Conservation (phyloP, 1,140 invertebrate species). For the Drosophila ficusphila region DNA sequence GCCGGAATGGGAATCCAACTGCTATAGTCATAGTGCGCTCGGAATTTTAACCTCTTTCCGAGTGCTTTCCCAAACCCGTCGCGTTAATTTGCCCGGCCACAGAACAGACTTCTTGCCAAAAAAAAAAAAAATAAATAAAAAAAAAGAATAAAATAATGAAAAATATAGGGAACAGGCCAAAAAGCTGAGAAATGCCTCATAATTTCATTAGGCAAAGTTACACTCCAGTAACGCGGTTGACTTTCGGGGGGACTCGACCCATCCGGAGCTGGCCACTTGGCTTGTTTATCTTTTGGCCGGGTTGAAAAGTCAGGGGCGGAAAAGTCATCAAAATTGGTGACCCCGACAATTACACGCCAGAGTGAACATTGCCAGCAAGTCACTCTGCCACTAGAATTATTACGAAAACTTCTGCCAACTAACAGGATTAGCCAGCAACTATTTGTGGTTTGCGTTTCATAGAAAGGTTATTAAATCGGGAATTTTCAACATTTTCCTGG, state of each 20-base stretch:
- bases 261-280: slow-evolving; percentile 31
- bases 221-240: slow-evolving; percentile 50
- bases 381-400: slow-evolving; percentile 38
- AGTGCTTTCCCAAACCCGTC: slow-evolving; percentile 56
- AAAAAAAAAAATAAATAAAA: slow-evolving; percentile 9
- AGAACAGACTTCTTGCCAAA: slow-evolving; percentile 51
- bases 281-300: slow-evolving; percentile 34
- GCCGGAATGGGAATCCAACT: slow-evolving; percentile 36
- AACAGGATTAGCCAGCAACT: slow-evolving; percentile 44
- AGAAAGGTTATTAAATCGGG: not conserved
- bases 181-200: slow-evolving; percentile 44
- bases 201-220: slow-evolving; percentile 61
- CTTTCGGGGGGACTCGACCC: slow-evolving; percentile 12
- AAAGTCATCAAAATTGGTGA: slow-evolving; percentile 44
- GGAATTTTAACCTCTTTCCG: slow-evolving; percentile 45
- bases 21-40: slow-evolving; percentile 26
- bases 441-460: slow-evolving; percentile 19
- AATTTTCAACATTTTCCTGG: slow-evolving; percentile 21
- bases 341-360: slow-evolving; percentile 41
- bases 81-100: slow-evolving; percentile 46
- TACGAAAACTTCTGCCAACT: slow-evolving; percentile 28
- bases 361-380: slow-evolving; percentile 26
- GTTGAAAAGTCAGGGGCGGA: slow-evolving; percentile 13
- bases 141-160: slow-evolving; percentile 7
- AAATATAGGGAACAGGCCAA: slow-evolving; percentile 16